Evolutionary conservation across 2,888 invertebrate species (phyloP), one percentile per base, ranked within the genome.

Genomic region (Cheilosia variabilis): DNA sequence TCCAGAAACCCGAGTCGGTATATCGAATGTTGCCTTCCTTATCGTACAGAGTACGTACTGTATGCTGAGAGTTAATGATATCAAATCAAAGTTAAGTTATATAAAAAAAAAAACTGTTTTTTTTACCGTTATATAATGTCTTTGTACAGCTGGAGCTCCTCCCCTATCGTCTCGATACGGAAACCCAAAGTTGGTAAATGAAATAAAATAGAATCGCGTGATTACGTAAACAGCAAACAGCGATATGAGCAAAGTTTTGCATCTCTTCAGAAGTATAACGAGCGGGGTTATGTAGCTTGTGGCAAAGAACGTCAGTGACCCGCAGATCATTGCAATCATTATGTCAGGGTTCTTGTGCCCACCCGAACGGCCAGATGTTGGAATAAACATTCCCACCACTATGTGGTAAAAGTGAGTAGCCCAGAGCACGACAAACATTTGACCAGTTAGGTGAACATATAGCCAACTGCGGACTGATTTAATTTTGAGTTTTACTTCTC

Each of bases 111-210:
- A 19, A 19, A 2, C 1, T 0, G 0, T 3, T n/a, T 37, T 45
- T 87, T 90, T 89, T 90, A 94, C 94, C 88, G 93, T 91, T 19
- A 93, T 91, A 78, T 93, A 91, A 81, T 93, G 92, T 34, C 94
- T 89, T 88, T 94, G 93, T 0, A 93, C 92, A 68, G 89, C 88
- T 7, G 91, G 91, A 34, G 88, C 76, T 19, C 89, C 89, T 9
- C 90, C 89, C 1, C 90, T 89, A 55, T 93, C 92, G 71, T 91
- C 93, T 68, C 92, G 91, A 89, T 93, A 95, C 0, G 94, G 94
- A 88, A 94, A 94, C 5, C 94, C 94, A 27, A 94, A 89, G 4
- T 92, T 90, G 27, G 90, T 89, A 22, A 88, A 88, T 1, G 93
- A 90, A 15, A 91, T 87, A 19, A 90, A 88, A 72, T 90, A 89